phyloP scores from a whole-genome alignment of 2,888 invertebrate species.

The Chaetogeoica ovagalla region DNA sequence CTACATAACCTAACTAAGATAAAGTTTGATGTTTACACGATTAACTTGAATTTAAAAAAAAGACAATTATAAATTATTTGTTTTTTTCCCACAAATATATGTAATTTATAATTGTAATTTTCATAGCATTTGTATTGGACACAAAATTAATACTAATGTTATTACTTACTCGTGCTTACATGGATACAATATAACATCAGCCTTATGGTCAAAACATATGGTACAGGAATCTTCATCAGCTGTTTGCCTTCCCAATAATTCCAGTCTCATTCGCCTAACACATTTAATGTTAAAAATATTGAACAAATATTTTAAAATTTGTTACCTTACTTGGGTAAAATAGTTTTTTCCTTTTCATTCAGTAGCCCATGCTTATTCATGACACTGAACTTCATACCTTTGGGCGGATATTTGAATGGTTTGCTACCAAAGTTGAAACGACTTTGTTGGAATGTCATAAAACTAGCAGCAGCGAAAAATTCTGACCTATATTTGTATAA shows the following conservation, averaged over 20 bases:
- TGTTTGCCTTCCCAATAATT: conserved; percentile 72
- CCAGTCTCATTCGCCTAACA: conserved; percentile 73
- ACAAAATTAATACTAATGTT: background rate
- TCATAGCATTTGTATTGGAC: background rate
- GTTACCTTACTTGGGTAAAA: conserved; percentile 71
- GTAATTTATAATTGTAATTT: background rate
- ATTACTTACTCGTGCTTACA: conserved; percentile 78
- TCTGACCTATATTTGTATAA: conserved; percentile 67
- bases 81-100: background rate
- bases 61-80: background rate
- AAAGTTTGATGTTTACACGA: too few species aligned
- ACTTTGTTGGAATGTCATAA: conserved; percentile 96
- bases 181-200: conserved; percentile 74
- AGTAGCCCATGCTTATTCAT: conserved; percentile 81
- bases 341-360: conserved; percentile 75
- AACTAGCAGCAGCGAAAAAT: conserved; percentile 92
- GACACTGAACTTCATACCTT: conserved; percentile 66
- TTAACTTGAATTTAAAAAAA: too few species aligned
- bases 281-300: conserved; percentile 33
- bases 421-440: conserved; percentile 87
- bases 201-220: conserved; percentile 81
- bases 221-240: conserved; percentile 83
- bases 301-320: background rate
- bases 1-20: too few species aligned
- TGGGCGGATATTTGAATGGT: conserved; percentile 77